These are phyloP conservation scores for Myrmecobius fasciatus DNA, from an alignment of 2,113 vertebrate genomes.

Conservation along the genomic window DNA sequence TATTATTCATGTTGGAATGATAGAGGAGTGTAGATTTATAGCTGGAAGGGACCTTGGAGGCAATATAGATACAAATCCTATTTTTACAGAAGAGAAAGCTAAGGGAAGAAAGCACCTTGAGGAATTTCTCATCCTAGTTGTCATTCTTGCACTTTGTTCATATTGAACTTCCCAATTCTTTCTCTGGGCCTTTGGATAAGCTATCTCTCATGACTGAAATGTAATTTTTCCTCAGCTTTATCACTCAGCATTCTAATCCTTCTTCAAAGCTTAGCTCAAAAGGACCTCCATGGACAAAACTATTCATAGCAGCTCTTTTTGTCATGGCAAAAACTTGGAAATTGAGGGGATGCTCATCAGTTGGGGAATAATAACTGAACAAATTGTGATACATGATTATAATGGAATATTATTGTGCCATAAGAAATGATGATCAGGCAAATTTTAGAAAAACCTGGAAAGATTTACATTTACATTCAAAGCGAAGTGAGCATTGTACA, in stretches of 20 bases:
- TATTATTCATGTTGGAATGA: not conserved
- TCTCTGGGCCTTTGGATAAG: not conserved
- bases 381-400: not conserved
- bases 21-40: not conserved
- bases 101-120: not conserved
- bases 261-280: too few relatives aligned
- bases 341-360: not conserved
- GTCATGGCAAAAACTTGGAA: not conserved
- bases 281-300: not conserved
- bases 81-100: not conserved
- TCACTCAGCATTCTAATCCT: too few relatives aligned
- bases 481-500: not conserved
- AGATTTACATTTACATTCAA: not conserved
- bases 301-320: not conserved
- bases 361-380: not conserved
- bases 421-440: not conserved
- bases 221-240: not conserved
- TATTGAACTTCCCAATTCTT: not conserved
- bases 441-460: not conserved
- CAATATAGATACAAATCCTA: not conserved
- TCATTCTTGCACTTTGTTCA: not conserved
- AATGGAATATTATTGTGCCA: not conserved
- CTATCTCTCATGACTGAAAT: not conserved
- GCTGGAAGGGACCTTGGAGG: not conserved
- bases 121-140: not conserved